phyloP scores from a whole-genome alignment of 2,113 vertebrate species.

The Cyanoderma ruficeps region DNA sequence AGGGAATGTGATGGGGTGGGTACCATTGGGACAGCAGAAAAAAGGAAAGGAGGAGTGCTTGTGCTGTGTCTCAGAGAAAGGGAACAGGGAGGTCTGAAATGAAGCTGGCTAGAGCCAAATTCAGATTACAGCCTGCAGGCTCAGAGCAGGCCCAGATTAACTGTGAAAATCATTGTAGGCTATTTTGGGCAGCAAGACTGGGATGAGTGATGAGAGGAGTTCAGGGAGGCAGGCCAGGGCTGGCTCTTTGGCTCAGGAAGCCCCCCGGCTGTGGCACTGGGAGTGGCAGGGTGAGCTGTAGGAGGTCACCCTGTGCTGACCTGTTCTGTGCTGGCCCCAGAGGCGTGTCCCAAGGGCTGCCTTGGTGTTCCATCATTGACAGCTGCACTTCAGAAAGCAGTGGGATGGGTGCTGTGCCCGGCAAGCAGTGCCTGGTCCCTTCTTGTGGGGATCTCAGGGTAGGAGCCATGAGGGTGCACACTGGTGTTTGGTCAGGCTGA shows the following conservation, averaged over 20 bases:
- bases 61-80: not conserved
- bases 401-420: accelerated
- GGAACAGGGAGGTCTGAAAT: not conserved
- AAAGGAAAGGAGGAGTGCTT: not conserved
- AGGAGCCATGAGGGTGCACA: accelerated
- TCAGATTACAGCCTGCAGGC: not conserved
- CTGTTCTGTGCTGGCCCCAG: not conserved
- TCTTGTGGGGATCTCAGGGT: accelerated
- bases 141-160: not conserved
- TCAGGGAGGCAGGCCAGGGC: not conserved
- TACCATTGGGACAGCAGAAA: not conserved
- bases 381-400: not conserved
- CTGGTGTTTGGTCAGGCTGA: not conserved
- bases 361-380: not conserved
- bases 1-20: not conserved
- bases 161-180: not conserved
- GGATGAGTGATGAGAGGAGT: not conserved
- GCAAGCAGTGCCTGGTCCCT: not conserved
- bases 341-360: not conserved
- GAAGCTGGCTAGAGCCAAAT: not conserved
- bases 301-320: not conserved
- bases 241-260: not conserved
- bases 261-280: not conserved
- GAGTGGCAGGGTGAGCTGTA: not conserved
- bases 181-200: slow-evolving; percentile 20